Percentiles rank a stretch among this genome's conserved stretches.
These are phyloP conservation scores for Epistrophe grossulariae DNA, from an alignment of 2,888 invertebrate genomes.

Conservation along the genomic window DNA sequence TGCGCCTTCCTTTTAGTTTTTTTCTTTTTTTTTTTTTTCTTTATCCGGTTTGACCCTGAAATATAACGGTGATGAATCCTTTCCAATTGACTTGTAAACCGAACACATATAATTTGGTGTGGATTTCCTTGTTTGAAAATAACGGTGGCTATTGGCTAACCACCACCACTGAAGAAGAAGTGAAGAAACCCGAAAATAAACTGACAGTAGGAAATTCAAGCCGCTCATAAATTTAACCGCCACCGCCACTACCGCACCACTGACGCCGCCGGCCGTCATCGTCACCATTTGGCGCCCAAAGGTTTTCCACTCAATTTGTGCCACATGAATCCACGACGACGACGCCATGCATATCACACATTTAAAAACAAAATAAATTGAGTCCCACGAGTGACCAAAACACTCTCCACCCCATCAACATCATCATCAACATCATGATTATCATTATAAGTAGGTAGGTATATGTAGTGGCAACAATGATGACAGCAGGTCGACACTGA, in stretches of 20 bases:
- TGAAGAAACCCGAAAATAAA: neutral
- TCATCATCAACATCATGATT: constrained; percentile 37
- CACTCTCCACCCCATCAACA: constrained; percentile 34
- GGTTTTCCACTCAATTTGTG: constrained; percentile 75
- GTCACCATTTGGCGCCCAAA: constrained; percentile 66
- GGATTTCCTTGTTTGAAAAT: constrained; percentile 62
- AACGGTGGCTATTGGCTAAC: constrained; percentile 63
- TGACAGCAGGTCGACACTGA: constrained; percentile 69
- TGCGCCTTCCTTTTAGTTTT: neutral
- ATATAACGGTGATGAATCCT: constrained; percentile 36
- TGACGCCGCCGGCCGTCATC: neutral
- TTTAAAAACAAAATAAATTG: constrained; percentile 18
- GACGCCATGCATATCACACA: constrained; percentile 34
- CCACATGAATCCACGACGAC: constrained; percentile 14
- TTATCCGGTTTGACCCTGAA: constrained; percentile 55
- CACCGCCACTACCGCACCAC: neutral
- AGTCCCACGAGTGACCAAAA: constrained; percentile 62
- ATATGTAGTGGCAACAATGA: constrained; percentile 52
- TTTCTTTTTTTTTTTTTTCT: neutral
- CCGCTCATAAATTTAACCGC: constrained; percentile 38
- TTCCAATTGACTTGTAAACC: constrained; percentile 29
- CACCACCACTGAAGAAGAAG: constrained; percentile 37
- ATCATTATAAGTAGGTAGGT: constrained; percentile 48
- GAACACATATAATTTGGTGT: constrained; percentile 38
- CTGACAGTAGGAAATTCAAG: constrained; percentile 58